Evolutionary conservation across 2,888 invertebrate genomes (phyloP).

Genomic region (Agrotis exclamationis): DNA sequence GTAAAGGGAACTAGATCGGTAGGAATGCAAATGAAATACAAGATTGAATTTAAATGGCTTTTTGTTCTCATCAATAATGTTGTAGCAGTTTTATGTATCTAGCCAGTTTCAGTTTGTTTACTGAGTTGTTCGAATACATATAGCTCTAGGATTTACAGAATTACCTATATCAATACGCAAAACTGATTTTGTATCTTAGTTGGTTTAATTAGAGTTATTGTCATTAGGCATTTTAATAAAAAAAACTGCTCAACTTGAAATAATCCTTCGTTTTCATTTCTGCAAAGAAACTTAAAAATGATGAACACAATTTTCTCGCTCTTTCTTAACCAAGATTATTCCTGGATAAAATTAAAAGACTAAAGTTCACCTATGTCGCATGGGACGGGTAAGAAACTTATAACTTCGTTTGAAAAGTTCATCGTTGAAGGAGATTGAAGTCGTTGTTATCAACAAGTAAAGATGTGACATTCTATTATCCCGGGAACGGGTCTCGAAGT

Average conservation of each 20-base stretch:
- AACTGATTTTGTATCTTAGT: not conserved
- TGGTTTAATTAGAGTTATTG: not conserved
- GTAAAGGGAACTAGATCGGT: slow-evolving; percentile 40
- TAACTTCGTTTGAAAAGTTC: slow-evolving; percentile 36
- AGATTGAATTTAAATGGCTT: slow-evolving; percentile 8
- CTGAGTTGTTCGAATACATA: no score
- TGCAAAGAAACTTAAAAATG: not conserved
- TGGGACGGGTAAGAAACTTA: slow-evolving; percentile 6
- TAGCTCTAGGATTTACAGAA: no score
- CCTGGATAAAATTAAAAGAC: slow-evolving; percentile 14
- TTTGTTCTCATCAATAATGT: not conserved
- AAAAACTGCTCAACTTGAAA: not conserved
- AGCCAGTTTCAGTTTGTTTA: not conserved
- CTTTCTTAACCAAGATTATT: slow-evolving; percentile 4
- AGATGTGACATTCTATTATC: slow-evolving; percentile 66
- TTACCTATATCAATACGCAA: not conserved
- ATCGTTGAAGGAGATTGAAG: slow-evolving; percentile 40
- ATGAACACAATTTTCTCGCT: not conserved
- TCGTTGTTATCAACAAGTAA: slow-evolving; percentile 51
- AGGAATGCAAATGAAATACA: slow-evolving; percentile 40
- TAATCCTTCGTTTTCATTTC: not conserved
- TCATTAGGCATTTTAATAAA: not conserved
- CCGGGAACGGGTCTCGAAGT: slow-evolving; percentile 38
- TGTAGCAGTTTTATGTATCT: not conserved
- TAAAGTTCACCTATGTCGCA: not conserved